A percentile compares a stretch with the other conserved stretches of the same genome.
Conservation (phyloP, 2,797 vertebrate genomes). For the Semaprochilodus insignis region DNA sequence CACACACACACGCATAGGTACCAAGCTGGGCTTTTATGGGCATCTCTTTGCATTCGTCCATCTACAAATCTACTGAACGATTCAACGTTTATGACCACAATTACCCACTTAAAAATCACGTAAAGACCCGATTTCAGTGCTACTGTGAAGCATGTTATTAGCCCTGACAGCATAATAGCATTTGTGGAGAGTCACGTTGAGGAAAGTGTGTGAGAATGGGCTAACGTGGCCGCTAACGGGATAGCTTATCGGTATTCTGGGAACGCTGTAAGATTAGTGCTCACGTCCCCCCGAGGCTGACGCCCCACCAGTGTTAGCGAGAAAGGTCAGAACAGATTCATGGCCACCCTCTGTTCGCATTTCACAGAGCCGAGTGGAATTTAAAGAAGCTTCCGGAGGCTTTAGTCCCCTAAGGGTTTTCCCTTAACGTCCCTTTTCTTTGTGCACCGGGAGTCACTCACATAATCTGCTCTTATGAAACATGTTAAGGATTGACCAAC, state of each 20-base stretch:
- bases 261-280: constrained; percentile 17
- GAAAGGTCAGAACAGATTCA: constrained; percentile 43
- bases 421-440: not conserved
- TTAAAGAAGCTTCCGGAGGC: constrained; percentile 29
- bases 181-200: constrained; percentile 6
- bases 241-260: constrained; percentile 7
- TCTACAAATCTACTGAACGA: constrained; percentile 7
- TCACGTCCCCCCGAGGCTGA: constrained; percentile 6
- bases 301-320: constrained; percentile 2
- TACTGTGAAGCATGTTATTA: constrained; percentile 36
- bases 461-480: constrained; percentile 23
- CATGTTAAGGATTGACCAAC: not conserved
- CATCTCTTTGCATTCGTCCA: not conserved
- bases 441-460: not conserved
- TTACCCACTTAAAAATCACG: constrained; percentile 21
- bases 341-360: not conserved
- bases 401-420: constrained; percentile 25
- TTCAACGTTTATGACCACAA: constrained; percentile 21
- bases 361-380: constrained; percentile 19
- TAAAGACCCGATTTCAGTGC: constrained; percentile 16
- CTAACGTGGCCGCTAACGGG: not conserved
- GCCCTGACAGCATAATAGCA: constrained; percentile 20
- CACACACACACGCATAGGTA: not conserved
- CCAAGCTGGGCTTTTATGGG: constrained; percentile 18
- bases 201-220: not conserved